Evolutionary conservation across 2,888 invertebrate genomes (phyloP), one percentile per base, ranked within the genome.

Genomic region (Mallateleia sp.): DNA sequence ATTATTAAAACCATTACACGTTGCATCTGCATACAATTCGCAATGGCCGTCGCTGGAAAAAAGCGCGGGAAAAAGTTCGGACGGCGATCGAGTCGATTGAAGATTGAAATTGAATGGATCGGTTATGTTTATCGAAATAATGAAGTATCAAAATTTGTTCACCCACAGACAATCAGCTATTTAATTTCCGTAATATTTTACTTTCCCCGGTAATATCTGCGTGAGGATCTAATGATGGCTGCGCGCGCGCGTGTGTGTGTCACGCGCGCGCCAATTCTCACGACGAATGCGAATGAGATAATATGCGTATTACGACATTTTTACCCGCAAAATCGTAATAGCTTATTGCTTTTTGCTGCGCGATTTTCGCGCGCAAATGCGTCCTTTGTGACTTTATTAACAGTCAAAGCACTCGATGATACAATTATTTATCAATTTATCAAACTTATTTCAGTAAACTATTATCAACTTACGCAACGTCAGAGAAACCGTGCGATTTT

Each of bases 191-290:
- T 71, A 67, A 69, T 75, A 80, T 69, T 85, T 79, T 45, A 80
- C 79, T 85, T 85, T 85, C 85, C 74, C 80, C 52, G 64, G 28
- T 28, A 25, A 64, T 83, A 77, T 85, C 80, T 75, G 85, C 67
- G 71, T 32, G 47, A 54, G 11, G 75, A 85, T 85, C 85, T 85
- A 54, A 72, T 22, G 69, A 67, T 62, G 69, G 66, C 28, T 3
- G 14, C 66, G 32, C 28, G 72, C 66, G 64, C 67, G 42, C 79
- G 60, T 74, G 72, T 72, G 64, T 74, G 42, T 85, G 60, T 74
- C 67, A 60, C 80, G 74, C 67, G 79, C 78, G 80, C 85, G 85
- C 80, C 77, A 85, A 85, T 85, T 85, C 85, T 85, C 85, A 85
- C 80, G 85, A 71, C 71, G 66, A 74, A 80, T 64, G 71, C 75